Base-by-base conservation (phyloP, 64 coral and sea anemone genomes). In the Anthopleura sola region DNA sequence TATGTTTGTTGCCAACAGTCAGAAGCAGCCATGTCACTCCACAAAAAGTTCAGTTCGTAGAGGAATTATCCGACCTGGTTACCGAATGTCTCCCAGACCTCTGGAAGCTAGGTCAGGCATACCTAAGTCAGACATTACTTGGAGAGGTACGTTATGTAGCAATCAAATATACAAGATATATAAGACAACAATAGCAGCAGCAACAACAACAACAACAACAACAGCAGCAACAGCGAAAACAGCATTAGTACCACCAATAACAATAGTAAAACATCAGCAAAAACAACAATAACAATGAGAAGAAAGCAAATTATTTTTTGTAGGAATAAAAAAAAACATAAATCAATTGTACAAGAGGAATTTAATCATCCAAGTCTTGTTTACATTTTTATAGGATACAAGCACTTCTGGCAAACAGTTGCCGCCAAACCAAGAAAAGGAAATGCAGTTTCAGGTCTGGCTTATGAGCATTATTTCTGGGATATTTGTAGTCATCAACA, bases 31-130 rank as follows among this genome's bases (percentile, higher is more conserved):
- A 79, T 53, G 48, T 83, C 23, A 88, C 88, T 32, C 93, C 93
- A 0, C 97, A 99, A 44, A 86, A 90, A 9, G 97, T 99, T 49
- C 55, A 91, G 24, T 99, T 94, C 68, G 97, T 99, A 24, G 97
- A 99, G 34, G 97, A 99, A 87, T 55, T 99, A 19, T 99, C 97
- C 37, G 97, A 99, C 38, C 86, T 99, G 20, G 84, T 99, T 23
- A 94, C 87, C 17, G 97, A 99, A 33, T 89, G 75, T 0, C 60
- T 99, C 55, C 97, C 97, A 19, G 97, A 99, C 64, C 60, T 99
- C 29, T 99, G 97, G 97, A 91, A 92, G 31, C 90, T 99, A 8
- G 97, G 97, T 26, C 93, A 99, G 76, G 97, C 93, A 37, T 99
- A 99, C 64, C 86, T 99, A 37, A 75, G 82, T 76, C 87, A 89